Evolutionary conservation across 1,140 invertebrate species (phyloP).

Genomic region (Cyrtorhinus lividipennis): DNA sequence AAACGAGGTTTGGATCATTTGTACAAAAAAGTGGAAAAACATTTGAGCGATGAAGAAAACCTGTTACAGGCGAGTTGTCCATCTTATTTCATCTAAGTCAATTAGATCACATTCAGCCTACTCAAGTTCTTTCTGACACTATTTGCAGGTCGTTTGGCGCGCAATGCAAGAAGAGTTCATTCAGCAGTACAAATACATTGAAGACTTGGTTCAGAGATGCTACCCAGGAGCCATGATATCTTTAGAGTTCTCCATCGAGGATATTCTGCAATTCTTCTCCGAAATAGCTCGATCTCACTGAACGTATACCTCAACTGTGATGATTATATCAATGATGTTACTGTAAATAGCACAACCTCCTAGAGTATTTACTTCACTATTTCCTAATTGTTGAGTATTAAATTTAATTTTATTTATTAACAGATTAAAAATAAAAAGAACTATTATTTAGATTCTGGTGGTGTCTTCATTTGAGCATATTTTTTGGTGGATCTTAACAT

Average conservation of each 20-base stretch:
- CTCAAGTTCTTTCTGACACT: background rate
- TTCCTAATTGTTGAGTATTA: too few relatives aligned
- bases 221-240: slow-evolving; percentile 92
- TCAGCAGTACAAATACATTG: slow-evolving; percentile 86
- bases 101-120: background rate
- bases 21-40: slow-evolving; percentile 95
- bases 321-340: too few relatives aligned
- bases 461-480: too few relatives aligned
- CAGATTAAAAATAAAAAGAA: too few relatives aligned
- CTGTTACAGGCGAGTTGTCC: slow-evolving; percentile 57
- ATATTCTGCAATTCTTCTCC: slow-evolving; percentile 92
- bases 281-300: slow-evolving; percentile 94
- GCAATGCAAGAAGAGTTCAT: slow-evolving; percentile 99
- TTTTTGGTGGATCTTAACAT: too few relatives aligned
- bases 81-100: background rate
- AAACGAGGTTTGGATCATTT: slow-evolving; percentile 90
- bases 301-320: too few relatives aligned
- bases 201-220: slow-evolving; percentile 85
- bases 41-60: slow-evolving; percentile 88
- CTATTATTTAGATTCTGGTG: too few relatives aligned
- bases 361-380: too few relatives aligned
- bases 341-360: too few relatives aligned
- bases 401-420: too few relatives aligned
- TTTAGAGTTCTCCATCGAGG: slow-evolving; percentile 89
- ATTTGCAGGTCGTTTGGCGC: slow-evolving; percentile 81